Evolutionary conservation across 2,888 invertebrate species (phyloP).

Genomic region (Stenoptilia bipunctidactyla): DNA sequence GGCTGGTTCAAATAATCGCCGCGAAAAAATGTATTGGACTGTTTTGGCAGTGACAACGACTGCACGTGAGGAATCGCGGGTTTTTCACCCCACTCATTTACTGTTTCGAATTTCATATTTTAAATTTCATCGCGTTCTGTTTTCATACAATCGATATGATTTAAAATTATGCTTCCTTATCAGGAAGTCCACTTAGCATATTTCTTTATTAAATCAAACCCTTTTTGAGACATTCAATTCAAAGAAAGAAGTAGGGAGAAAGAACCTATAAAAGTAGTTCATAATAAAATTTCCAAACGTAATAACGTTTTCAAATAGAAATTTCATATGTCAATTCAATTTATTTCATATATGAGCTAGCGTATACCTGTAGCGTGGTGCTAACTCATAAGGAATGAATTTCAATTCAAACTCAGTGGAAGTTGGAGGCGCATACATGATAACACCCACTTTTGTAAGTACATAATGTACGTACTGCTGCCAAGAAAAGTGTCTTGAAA

Average conservation of each 20-base stretch:
- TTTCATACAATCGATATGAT: no score
- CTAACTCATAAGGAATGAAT: conserved; percentile 20
- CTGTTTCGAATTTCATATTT: no score
- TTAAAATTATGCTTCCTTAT: no score
- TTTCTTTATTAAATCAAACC: no score
- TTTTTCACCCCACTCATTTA: no score
- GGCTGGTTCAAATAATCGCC: conserved; percentile 58
- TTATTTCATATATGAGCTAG: conserved; percentile 5
- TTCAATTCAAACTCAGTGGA: conserved; percentile 15
- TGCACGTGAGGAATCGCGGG: conserved; percentile 22
- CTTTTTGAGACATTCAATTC: no score
- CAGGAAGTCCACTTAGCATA: no score
- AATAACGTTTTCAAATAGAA: no score
- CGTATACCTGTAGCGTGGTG: conserved; percentile 8
- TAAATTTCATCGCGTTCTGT: no score
- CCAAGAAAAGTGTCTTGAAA: no score
- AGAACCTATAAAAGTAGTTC: conserved; percentile 1
- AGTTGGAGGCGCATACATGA: conserved; percentile 9
- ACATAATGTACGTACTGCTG: no score
- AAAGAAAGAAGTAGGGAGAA: no score
- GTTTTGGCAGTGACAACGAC: conserved; percentile 52
- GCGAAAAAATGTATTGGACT: conserved; percentile 56
- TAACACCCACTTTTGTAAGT: conserved; percentile 7
- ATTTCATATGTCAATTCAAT: conserved; percentile 2
- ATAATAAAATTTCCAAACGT: conserved; percentile 4